These are phyloP conservation scores for Drosophila borealis DNA, from an alignment of 2,888 invertebrate species.

Conservation along the genomic window DNA sequence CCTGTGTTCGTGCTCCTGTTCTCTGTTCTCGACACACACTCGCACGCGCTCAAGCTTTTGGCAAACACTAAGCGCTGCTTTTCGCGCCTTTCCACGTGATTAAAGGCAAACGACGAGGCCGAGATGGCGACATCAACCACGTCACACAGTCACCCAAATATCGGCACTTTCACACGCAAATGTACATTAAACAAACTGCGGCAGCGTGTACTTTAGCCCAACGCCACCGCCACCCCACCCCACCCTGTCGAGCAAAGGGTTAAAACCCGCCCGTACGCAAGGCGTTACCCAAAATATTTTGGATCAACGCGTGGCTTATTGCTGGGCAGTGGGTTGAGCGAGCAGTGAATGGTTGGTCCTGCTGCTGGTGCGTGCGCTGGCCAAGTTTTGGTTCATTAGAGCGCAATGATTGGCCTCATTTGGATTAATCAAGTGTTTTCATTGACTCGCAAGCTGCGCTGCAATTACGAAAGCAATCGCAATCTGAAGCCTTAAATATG, in stretches of 20 bases:
- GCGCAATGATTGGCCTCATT: constrained; percentile 78
- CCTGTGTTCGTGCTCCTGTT: constrained; percentile 12
- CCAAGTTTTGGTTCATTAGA: constrained; percentile 79
- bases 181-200: constrained; percentile 55
- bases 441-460: constrained; percentile 42
- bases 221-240: neutral
- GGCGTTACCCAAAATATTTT: constrained; percentile 77
- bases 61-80: constrained; percentile 80
- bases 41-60: constrained; percentile 78
- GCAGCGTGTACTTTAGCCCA: constrained; percentile 26
- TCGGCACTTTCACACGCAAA: constrained; percentile 80
- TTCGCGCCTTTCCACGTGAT: constrained; percentile 85
- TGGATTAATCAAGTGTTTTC: constrained; percentile 77
- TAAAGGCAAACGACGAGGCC: constrained; percentile 70
- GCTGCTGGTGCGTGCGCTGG: constrained; percentile 58
- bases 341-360: constrained; percentile 5
- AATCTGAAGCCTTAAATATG: constrained; percentile 1
- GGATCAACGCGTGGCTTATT: constrained; percentile 39
- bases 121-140: constrained; percentile 62
- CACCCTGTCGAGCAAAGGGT: constrained; percentile 53
- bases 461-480: constrained; percentile 3
- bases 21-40: constrained; percentile 9
- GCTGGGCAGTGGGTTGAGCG: constrained; percentile 5
- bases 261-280: constrained; percentile 42
- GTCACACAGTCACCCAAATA: constrained; percentile 65